Evolutionary conservation across 2,797 vertebrate species (phyloP), one percentile per base, ranked within the genome.

Genomic region (Sciurus vulgaris): DNA sequence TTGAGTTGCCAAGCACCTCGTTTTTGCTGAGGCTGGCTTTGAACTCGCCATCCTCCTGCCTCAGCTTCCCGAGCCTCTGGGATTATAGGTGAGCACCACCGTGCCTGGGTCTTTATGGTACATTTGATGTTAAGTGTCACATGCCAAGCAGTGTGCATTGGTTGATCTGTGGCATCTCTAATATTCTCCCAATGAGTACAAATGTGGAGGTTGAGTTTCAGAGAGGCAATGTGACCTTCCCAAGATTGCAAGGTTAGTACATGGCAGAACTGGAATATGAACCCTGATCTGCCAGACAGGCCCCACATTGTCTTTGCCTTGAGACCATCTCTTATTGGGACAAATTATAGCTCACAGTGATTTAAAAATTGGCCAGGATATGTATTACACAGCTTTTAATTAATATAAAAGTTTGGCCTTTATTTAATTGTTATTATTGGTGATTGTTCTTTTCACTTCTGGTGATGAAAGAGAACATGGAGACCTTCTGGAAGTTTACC

Each of bases 391-490:
- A 79, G 54, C 51, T 87, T 93, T 97, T 97, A 77, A 91, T 95
- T 77, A 74, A 35, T 76, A 8, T 61, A 38, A 83, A 90, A 59
- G 73, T 59, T 78, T 74, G 35, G 67, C 67, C 20, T 89, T 56
- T 73, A 1, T 87, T 59, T 59, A 69, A 44, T 77, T 81, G 63
- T 86, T 94, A 35, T 51, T 63, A 84, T 20, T 26, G 14, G 17
- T 81, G 83, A 78, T 89, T 90, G 76, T 77, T 92, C 83, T 70
- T 95, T 95, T 81, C 77, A 82, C 44, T 93, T 69, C 83, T 92
- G 93, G 47, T 13, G 54, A 84, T 47, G 59, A 47, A 91, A 65
- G 73, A 49, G 83, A 96, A 89, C 89, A 69, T 20, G 63, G 82
- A 87, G 51, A 76, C 35, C 47, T 94, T 81, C 56, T 69, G 44